These are phyloP conservation scores for Galeopterus variegatus DNA, from an alignment of 2,113 vertebrate species.

Conservation along the genomic window DNA sequence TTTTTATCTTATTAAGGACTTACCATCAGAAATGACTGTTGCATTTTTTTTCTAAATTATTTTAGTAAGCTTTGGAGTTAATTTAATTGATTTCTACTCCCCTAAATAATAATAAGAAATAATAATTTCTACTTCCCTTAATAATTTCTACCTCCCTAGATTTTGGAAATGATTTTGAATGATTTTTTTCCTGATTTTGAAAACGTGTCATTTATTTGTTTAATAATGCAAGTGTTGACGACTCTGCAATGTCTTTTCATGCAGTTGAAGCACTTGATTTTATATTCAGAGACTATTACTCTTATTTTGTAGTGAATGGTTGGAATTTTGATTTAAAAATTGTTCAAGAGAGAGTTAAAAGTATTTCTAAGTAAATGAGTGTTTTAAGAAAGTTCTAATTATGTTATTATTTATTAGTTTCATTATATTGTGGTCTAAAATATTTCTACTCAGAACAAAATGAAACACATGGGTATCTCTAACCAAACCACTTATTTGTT, in stretches of 20 bases:
- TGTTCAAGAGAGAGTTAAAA: neutral
- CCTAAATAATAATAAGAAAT: constrained; percentile 30
- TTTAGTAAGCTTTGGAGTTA: neutral
- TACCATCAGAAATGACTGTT: neutral
- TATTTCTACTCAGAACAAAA: neutral
- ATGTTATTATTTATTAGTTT: neutral
- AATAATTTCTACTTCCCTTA: neutral
- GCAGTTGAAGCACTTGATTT: neutral
- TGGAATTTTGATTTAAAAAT: neutral
- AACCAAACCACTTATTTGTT: neutral
- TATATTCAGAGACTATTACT: neutral
- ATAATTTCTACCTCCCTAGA: constrained; percentile 30
- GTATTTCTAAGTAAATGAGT: neutral
- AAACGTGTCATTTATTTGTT: neutral
- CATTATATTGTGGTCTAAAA: neutral
- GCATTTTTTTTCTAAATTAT: neutral
- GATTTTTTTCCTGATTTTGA: neutral
- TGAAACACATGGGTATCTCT: neutral
- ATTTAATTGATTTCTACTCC: constrained; percentile 10
- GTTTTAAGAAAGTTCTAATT: neutral
- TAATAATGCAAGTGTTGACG: constrained; percentile 4
- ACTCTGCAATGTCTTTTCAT: neutral
- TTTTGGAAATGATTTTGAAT: neutral
- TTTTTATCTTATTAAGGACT: neutral
- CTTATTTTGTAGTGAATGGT: neutral